Percentiles rank a stretch among this genome's conserved stretches.
Conservation (phyloP, 2,113 vertebrate species). For the Pseudopipra pipra region DNA sequence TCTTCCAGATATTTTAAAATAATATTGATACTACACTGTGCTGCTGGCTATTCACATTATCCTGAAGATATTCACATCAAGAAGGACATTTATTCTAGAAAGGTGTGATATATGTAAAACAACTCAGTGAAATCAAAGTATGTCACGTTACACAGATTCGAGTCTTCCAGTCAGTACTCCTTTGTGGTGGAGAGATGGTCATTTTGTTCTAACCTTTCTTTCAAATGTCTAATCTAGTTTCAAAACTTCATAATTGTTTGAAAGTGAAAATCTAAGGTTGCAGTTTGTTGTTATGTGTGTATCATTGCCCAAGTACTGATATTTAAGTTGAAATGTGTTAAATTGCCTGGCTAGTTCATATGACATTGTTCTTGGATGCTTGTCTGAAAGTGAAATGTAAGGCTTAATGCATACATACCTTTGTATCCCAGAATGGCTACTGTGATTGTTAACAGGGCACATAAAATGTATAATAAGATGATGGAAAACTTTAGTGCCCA, state of each 20-base stretch:
- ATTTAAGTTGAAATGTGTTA: background rate
- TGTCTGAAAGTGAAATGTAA: background rate
- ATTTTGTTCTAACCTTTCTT: background rate
- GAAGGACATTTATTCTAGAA: background rate
- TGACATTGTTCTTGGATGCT: background rate
- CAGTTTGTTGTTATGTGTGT: background rate
- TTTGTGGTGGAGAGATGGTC: background rate
- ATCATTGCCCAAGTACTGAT: background rate
- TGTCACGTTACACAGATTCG: background rate
- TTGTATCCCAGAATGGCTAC: slow-evolving; percentile 94
- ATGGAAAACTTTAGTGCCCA: slow-evolving; percentile 96
- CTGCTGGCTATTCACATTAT: background rate
- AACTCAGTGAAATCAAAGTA: background rate
- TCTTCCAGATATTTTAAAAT: background rate
- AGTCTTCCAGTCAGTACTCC: background rate
- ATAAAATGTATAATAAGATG: slow-evolving; percentile 90
- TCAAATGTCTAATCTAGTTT: background rate
- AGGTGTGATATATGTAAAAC: background rate
- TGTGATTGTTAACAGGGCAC: slow-evolving; percentile 90
- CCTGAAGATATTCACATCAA: background rate
- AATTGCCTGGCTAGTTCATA: background rate
- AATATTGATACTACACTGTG: background rate
- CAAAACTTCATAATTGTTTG: background rate
- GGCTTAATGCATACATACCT: slow-evolving; percentile 76
- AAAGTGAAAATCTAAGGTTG: background rate